Percentiles rank a stretch among this genome's conserved stretches.
phyloP scores from a whole-genome alignment of 2,797 vertebrate genomes.

The Cheirogaleus major region DNA sequence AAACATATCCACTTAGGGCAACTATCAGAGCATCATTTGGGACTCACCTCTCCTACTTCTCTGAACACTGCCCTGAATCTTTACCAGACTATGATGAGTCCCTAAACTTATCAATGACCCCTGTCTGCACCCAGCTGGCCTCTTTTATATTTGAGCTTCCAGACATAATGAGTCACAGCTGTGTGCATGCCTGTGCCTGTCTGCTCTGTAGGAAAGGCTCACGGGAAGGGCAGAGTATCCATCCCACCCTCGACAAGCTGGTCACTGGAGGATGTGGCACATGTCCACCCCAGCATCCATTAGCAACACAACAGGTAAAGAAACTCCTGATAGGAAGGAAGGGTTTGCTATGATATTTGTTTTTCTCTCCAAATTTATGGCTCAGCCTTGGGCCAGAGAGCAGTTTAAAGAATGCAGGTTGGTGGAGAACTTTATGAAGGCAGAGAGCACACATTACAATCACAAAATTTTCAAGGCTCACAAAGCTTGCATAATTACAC shows the following conservation, averaged over 20 bases:
- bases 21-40: not conserved
- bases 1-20: not conserved
- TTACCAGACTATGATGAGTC: not conserved
- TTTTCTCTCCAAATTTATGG: constrained; percentile 57
- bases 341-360: constrained; percentile 23
- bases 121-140: not conserved
- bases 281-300: not conserved
- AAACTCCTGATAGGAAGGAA: not conserved
- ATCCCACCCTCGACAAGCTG: not conserved
- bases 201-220: not conserved
- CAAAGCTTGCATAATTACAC: constrained; percentile 78
- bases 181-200: not conserved
- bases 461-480: constrained; percentile 80
- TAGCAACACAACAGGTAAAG: not conserved
- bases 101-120: constrained; percentile 45
- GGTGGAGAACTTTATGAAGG: constrained; percentile 67
- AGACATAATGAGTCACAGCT: constrained; percentile 49
- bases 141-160: constrained; percentile 7
- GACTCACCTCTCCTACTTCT: not conserved
- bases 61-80: not conserved
- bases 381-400: constrained; percentile 45
- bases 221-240: not conserved
- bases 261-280: not conserved
- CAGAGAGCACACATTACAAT: constrained; percentile 64
- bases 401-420: constrained; percentile 51